Base-by-base conservation (phyloP, 2,113 vertebrate species). In the Suricata suricatta region DNA sequence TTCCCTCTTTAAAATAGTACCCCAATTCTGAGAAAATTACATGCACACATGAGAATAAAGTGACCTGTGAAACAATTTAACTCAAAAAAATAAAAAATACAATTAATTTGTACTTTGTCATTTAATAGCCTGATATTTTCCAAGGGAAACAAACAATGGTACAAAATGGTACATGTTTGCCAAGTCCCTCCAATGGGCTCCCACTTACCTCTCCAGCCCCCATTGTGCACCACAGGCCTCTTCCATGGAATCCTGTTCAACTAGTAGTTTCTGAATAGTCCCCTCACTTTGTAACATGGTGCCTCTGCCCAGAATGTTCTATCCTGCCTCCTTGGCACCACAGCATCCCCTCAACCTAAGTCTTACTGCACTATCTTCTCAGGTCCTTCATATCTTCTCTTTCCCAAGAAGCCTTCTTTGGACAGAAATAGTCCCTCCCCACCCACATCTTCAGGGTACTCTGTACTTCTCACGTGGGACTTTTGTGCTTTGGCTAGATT, bases 1-100 rank as follows among this genome's bases (percentile, higher is more conserved):
- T 66, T 87, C 35, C 82, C 47, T 54, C 83, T 96, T 92, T 85
- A 95, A 90, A 92, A 52, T 31, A 83, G 57, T 47, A 90, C 1
- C 19, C 72, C 13, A n/a, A 44, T 57, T 91, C 29, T 60, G 69
- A 50, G 52, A 95, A 85, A 86, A 76, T 13, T 25, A 44, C n/a
- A 66, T 14, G 41, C 29, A 76, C 12, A 52, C 0, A 25, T 54
- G n/a, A 76, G 92, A 63, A 92, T 57, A 66, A 95, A 84, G 68
- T 74, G 90, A 85, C 38, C 31, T 82, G 47, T 17, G 57, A 74
- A 50, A 88, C 10, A 72, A 76, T 41, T 77, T 47, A 89, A 77
- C 77, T 31, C 23, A 89, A 44, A 64, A 91, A 92, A 87, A 29
- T 89, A 68, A 88, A 27, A 54, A n/a, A 52, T 0, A 57, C 27